Conservation (phyloP, 2,797 vertebrate genomes). For the Nannoperca obscura region DNA sequence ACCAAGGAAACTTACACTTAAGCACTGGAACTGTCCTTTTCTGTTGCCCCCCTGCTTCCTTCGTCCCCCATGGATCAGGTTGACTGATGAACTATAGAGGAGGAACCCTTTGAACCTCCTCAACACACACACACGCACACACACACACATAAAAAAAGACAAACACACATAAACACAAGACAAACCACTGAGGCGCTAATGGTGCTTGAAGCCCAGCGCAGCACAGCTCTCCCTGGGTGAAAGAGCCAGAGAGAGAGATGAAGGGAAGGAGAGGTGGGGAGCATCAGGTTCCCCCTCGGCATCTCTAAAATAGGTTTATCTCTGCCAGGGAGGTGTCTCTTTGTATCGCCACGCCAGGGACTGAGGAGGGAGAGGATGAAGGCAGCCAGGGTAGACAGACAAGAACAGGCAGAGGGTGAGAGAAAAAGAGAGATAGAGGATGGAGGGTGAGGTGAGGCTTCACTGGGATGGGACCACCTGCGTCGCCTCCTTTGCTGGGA, state of each 20-base stretch:
- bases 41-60: slow-evolving; percentile 16
- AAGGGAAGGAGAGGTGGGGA: slow-evolving; percentile 61
- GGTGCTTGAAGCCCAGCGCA: slow-evolving; percentile 79
- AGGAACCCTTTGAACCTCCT: slow-evolving; percentile 65
- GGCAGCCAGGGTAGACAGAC: slow-evolving; percentile 69
- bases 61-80: slow-evolving; percentile 65
- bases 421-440: slow-evolving; percentile 61
- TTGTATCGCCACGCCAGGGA: slow-evolving; percentile 72
- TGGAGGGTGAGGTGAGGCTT: slow-evolving; percentile 58
- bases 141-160: slow-evolving; percentile 36
- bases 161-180: slow-evolving; percentile 70
- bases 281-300: slow-evolving; percentile 69
- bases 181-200: slow-evolving; percentile 74
- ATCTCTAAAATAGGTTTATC: slow-evolving; percentile 81
- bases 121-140: slow-evolving; percentile 33
- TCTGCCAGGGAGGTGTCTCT: slow-evolving; percentile 83
- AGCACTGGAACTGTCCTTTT: slow-evolving; percentile 58
- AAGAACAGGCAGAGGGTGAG: slow-evolving; percentile 63
- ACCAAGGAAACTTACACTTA: slow-evolving; percentile 42
- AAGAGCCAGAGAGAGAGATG: slow-evolving; percentile 52
- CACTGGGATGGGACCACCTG: slow-evolving; percentile 85
- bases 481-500: slow-evolving; percentile 78
- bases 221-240: slow-evolving; percentile 57
- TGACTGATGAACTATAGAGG: slow-evolving; percentile 71
- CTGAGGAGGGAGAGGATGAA: slow-evolving; percentile 78